phyloP scores from a whole-genome alignment of 2,797 vertebrate species.

The Psittacula derbiana region DNA sequence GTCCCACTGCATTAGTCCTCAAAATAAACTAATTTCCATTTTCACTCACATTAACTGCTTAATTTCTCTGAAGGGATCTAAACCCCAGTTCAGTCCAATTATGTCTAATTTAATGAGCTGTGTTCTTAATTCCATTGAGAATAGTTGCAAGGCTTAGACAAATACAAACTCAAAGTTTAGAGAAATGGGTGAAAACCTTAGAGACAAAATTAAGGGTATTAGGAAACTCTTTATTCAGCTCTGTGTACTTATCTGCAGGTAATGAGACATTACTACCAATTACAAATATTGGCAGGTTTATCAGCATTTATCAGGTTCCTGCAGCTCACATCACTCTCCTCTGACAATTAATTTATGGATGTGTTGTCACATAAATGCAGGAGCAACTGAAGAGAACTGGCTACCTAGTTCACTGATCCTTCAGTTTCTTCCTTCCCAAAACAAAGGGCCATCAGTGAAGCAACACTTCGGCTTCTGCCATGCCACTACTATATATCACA shows the following conservation, averaged over 20 bases:
- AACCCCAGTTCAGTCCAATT: slow-evolving; percentile 38
- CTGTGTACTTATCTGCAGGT: not conserved
- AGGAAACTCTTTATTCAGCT: not conserved
- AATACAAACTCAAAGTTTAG: not conserved
- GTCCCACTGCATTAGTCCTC: slow-evolving; percentile 42
- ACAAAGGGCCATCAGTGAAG: not conserved
- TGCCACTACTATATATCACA: not conserved
- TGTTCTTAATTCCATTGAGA: not conserved
- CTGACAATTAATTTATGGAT: not conserved
- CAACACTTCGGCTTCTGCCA: not conserved
- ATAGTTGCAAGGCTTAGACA: not conserved
- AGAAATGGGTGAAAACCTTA: not conserved
- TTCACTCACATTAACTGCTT: slow-evolving; percentile 52
- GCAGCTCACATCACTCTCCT: not conserved
- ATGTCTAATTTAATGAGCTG: slow-evolving; percentile 32
- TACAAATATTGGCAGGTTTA: not conserved
- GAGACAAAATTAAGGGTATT: not conserved
- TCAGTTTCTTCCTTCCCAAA: not conserved
- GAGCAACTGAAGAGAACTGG: not conserved
- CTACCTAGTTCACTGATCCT: not conserved
- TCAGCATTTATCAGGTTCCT: not conserved
- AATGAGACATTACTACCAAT: not conserved
- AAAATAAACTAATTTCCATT: slow-evolving; percentile 45
- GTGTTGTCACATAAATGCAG: not conserved
- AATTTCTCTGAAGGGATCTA: slow-evolving; percentile 55